phyloP scores from a whole-genome alignment of 1,140 invertebrate genomes.

The Neuroterus valhalla region DNA sequence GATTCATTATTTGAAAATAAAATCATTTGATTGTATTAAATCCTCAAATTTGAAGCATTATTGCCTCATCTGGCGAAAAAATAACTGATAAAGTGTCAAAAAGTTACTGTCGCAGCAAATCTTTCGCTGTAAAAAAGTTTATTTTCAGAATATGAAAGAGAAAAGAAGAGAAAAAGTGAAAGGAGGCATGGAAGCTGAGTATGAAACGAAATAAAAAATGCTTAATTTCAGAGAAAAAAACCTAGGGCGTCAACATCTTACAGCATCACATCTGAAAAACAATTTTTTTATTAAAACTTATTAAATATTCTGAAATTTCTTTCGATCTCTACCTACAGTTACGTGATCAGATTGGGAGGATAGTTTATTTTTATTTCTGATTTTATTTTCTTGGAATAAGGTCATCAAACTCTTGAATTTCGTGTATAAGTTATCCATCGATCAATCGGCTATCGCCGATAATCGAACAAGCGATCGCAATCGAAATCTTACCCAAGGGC shows the following conservation, averaged over 20 bases:
- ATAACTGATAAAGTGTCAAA: background rate
- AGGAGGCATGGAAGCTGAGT: background rate
- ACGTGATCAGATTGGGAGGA: too few species aligned
- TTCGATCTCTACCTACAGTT: too few species aligned
- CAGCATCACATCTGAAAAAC: too few species aligned
- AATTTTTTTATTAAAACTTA: too few species aligned
- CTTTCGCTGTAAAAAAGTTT: background rate
- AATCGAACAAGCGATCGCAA: background rate
- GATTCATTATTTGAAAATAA: background rate
- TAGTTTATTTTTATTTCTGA: too few species aligned
- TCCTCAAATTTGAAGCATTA: background rate
- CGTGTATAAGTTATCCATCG: background rate
- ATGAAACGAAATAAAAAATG: background rate
- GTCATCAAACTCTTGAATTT: background rate
- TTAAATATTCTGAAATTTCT: too few species aligned
- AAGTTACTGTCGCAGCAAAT: background rate
- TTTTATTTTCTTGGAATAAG: background rate
- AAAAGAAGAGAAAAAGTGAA: too few species aligned
- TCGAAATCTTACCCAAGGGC: background rate
- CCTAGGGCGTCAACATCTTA: background rate
- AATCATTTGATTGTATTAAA: background rate
- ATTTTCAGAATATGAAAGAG: background rate
- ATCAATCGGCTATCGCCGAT: background rate
- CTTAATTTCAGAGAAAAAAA: background rate
- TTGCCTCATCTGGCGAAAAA: background rate